Conservation (phyloP, 1,140 invertebrate genomes). For the Sinella curviseta region DNA sequence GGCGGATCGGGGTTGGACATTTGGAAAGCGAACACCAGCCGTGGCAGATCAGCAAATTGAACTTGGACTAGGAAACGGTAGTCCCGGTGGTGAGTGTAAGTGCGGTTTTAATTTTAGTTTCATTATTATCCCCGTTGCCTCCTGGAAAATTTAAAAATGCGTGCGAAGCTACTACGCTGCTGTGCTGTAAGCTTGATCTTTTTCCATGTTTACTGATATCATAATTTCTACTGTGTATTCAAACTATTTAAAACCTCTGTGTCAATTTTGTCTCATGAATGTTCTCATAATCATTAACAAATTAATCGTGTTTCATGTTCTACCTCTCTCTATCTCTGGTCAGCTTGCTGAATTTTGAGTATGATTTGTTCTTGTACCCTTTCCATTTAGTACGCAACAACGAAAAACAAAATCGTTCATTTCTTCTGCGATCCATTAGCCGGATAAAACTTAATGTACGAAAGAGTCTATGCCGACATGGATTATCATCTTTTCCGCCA, state of each 20-base stretch:
- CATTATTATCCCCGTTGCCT: conserved; percentile 13
- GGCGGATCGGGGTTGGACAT: conserved; percentile 57
- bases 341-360: no score
- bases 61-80: conserved; percentile 54
- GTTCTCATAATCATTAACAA: no score
- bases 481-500: no score
- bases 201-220: neutral
- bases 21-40: conserved; percentile 49
- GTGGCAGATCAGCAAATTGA: conserved; percentile 56
- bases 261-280: neutral
- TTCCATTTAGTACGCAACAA: no score
- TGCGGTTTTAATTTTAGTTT: conserved; percentile 46
- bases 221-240: neutral
- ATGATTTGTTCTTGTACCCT: no score
- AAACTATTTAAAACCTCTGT: neutral
- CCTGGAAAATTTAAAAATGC: neutral
- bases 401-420: no score
- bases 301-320: no score
- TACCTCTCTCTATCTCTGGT: no score
- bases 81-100: conserved; percentile 53
- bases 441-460: neutral
- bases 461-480: neutral
- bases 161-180: neutral
- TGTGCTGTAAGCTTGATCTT: conserved; percentile 29
- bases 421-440: no score